Percentiles rank a stretch among this genome's conserved stretches.
These are phyloP conservation scores for Papilio polyxenes DNA, from an alignment of 1,140 invertebrate genomes.

Conservation along the genomic window DNA sequence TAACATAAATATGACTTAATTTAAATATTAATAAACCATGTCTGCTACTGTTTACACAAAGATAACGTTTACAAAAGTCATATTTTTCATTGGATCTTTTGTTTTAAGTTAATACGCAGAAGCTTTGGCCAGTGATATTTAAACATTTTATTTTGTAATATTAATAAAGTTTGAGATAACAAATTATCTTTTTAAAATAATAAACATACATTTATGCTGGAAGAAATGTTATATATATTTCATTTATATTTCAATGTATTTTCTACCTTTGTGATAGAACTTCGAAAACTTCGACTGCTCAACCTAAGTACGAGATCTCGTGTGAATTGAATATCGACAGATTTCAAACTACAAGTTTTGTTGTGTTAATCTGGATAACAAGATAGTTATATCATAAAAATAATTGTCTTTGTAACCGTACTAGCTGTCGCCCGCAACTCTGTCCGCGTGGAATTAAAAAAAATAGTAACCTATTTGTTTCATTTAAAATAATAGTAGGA, in stretches of 20 bases:
- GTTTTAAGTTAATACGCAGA: neutral
- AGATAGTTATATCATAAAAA: neutral
- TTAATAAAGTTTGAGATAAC: too few species aligned
- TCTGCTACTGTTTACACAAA: neutral
- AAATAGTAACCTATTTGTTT: too few species aligned
- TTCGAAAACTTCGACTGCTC: neutral
- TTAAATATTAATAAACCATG: neutral
- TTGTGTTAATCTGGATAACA: neutral
- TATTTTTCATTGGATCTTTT: neutral
- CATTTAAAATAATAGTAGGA: too few species aligned
- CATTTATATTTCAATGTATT: too few species aligned
- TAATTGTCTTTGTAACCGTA: too few species aligned
- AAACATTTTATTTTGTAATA: too few species aligned
- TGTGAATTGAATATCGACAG: constrained; percentile 1
- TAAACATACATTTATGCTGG: too few species aligned
- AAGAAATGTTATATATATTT: neutral
- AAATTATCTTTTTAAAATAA: too few species aligned
- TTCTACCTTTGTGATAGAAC: neutral
- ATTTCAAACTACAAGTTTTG: neutral
- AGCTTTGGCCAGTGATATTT: too few species aligned
- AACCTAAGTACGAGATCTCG: neutral
- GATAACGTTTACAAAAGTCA: neutral
- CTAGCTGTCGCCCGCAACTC: too few species aligned
- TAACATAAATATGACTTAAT: constrained; percentile 10
- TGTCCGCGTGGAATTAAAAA: too few species aligned